Base-by-base conservation (phyloP, 2,113 vertebrate species). In the Oncorhynchus kisutch region DNA sequence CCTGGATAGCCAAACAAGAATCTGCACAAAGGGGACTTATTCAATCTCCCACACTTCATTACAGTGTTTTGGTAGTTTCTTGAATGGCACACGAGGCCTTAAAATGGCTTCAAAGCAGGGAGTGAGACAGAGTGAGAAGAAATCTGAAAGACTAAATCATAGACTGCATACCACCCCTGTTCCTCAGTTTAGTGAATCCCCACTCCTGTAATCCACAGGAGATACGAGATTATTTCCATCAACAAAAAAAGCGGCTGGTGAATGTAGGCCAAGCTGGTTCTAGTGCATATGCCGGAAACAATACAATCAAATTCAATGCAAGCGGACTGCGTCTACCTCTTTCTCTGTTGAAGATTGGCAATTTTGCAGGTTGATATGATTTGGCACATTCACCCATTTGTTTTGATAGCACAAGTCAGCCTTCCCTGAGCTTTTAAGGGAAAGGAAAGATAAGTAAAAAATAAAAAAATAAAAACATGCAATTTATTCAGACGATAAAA, bases 201-300 rank as follows among this genome's bases (percentile, higher is more conserved):
- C 34, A 8, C 70, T 80, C 59, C 59, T 69, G 62, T 88, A 88
- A 88, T 87, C 82, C 87, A 76, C 76, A 72, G 81, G 78, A 83
- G 81, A 86, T 83, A 78, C 39, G 66, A 82, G 85, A 87, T 88
- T 88, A 84, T 86, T 81, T 87, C 77, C 77, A 80, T 79, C 86
- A 85, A 88, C 85, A 81, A 80, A 85, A 78, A 76, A 54, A 57
- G 34, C 71, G 45, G 71, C 9, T 39, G 64, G 70, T 57, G 78
- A 86, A 90, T 84, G 82, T 89, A 88, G 88, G 87, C 75, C 86
- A 83, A 77, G 77, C 73, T 73, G 69, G 39, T 81, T 85, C 80
- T 70, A 70, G 68, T 80, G 76, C 82, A 78, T 81, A 79, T 74
- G 57, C 70, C 75, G 2, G n/a, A 72, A 59, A 72, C 72, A 54